phyloP scores from a whole-genome alignment of 1,140 invertebrate species.

The Megathymus violae region DNA sequence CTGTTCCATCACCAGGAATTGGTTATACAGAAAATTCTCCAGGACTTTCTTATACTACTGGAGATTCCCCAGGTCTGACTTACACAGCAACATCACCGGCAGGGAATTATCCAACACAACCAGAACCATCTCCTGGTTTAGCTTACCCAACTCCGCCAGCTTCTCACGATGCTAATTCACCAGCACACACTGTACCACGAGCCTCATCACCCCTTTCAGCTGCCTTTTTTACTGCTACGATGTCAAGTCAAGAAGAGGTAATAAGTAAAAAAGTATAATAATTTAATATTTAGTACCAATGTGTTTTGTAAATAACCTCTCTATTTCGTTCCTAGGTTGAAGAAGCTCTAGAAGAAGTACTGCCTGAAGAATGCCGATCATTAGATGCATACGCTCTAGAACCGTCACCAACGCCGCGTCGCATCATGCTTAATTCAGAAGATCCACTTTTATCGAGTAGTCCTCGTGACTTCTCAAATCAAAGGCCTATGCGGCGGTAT shows the following conservation, averaged over 20 bases:
- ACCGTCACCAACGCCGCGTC: conserved; percentile 86
- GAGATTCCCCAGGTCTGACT: conserved; percentile 68
- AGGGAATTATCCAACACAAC: conserved; percentile 82
- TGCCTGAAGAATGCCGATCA: conserved; percentile 89
- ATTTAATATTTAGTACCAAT: background rate
- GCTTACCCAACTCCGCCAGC: conserved; percentile 93
- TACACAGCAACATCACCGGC: conserved; percentile 82
- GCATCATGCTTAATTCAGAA: conserved; percentile 91
- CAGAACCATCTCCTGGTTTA: conserved; percentile 89
- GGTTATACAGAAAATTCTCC: conserved; percentile 69
- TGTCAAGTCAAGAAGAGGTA: conserved; percentile 91
- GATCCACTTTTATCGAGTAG: conserved; percentile 92
- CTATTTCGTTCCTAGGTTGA: conserved; percentile 84
- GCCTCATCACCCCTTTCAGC: conserved; percentile 87
- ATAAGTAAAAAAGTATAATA: background rate
- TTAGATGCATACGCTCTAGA: conserved; percentile 86
- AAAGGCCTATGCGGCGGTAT: conserved; percentile 86
- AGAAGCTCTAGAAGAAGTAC: conserved; percentile 91
- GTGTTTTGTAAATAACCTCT: background rate
- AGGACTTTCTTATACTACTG: conserved; percentile 70
- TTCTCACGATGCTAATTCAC: conserved; percentile 90
- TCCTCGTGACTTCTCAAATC: conserved; percentile 89
- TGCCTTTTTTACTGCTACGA: conserved; percentile 93
- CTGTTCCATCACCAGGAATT: conserved; percentile 76
- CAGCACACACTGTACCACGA: conserved; percentile 77